These are phyloP conservation scores for Aleadryas rufinucha DNA, from an alignment of 2,113 vertebrate genomes.

Conservation along the genomic window DNA sequence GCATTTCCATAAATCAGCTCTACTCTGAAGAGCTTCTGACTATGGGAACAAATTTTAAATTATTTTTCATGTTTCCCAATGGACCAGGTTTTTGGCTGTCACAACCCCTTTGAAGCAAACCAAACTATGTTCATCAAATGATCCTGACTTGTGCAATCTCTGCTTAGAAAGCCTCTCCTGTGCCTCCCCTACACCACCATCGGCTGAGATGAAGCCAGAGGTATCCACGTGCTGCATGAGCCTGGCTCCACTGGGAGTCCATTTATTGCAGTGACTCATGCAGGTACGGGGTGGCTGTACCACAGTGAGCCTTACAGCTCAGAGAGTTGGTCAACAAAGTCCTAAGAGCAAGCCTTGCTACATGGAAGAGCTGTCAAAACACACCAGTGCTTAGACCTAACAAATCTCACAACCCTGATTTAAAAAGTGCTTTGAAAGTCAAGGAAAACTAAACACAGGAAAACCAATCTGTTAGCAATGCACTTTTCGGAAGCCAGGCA, in stretches of 20 bases:
- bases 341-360: constrained; percentile 9
- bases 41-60: not conserved
- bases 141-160: not conserved
- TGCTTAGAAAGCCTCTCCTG: not conserved
- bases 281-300: not conserved
- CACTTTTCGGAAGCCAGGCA: constrained; percentile 67
- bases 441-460: not conserved
- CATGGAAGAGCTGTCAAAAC: constrained; percentile 17
- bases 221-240: not conserved
- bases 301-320: not conserved
- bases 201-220: not conserved
- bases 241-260: not conserved
- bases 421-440: constrained; percentile 49
- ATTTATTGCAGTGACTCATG: not conserved
- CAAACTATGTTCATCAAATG: accelerated
- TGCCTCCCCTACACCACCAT: accelerated
- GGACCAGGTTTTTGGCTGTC: not conserved
- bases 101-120: not conserved
- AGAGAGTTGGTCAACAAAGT: not conserved
- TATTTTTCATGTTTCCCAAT: not conserved
- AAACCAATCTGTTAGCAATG: constrained; percentile 19
- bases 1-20: not conserved
- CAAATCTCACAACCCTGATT: constrained; percentile 2
- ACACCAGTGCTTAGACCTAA: constrained; percentile 36
- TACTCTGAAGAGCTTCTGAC: not conserved